Evolutionary conservation across 2,888 invertebrate genomes (phyloP).

Genomic region (Lydus trimaculatus): DNA sequence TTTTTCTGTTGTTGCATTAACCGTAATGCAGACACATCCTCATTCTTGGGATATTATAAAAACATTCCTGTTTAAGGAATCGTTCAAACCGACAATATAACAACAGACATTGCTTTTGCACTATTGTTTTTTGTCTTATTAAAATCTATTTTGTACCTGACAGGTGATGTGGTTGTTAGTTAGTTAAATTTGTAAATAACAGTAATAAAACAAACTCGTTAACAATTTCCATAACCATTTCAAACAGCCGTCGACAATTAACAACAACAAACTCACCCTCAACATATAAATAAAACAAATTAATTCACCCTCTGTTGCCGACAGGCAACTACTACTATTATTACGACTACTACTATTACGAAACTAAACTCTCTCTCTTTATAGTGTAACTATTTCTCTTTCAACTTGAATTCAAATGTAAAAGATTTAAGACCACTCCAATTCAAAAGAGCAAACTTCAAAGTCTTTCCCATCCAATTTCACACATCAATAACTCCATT

Average conservation of each 20-base stretch:
- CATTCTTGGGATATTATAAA: slow-evolving; percentile 24
- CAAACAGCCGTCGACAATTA: slow-evolving; percentile 21
- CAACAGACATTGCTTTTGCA: slow-evolving; percentile 13
- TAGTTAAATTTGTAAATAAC: background rate
- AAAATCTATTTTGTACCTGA: background rate
- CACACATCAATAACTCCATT: background rate
- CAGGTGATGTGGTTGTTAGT: background rate
- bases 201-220: background rate
- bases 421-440: slow-evolving; percentile 13
- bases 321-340: slow-evolving; percentile 5
- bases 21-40: slow-evolving; percentile 21
- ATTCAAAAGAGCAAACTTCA: background rate
- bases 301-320: slow-evolving; percentile 18
- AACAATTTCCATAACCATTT: slow-evolving; percentile 6
- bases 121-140: background rate
- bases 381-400: slow-evolving; percentile 13
- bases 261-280: slow-evolving; percentile 16
- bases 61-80: background rate
- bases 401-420: background rate
- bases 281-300: slow-evolving; percentile 19
- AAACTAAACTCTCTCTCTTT: background rate
- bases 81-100: background rate
- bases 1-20: background rate
- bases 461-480: background rate
- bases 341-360: background rate